Percentiles rank a stretch among this genome's conserved stretches.
These are phyloP conservation scores for Chymomyza amoena DNA, from an alignment of 2,888 invertebrate genomes.

Conservation along the genomic window DNA sequence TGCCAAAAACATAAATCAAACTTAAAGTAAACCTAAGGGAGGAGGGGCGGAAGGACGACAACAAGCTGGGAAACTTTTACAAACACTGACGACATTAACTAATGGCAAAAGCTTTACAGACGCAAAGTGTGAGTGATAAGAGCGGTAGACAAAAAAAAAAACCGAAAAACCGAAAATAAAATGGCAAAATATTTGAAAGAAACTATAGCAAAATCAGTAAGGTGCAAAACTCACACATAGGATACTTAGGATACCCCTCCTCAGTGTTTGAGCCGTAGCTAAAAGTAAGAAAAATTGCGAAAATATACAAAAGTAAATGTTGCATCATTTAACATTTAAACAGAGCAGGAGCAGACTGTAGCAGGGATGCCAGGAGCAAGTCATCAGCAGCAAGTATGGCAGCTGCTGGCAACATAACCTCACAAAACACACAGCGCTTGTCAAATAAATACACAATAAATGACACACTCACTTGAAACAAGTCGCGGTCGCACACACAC, in stretches of 20 bases:
- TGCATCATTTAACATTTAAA: conserved; percentile 56
- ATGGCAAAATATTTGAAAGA: background rate
- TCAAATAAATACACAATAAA: conserved; percentile 66
- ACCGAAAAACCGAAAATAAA: conserved; percentile 10
- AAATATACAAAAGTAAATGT: conserved; percentile 44
- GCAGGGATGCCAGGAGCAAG: background rate
- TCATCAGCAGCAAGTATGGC: conserved; percentile 1
- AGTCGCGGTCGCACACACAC: conserved; percentile 30
- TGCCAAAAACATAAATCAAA: conserved; percentile 56
- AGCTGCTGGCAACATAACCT: background rate
- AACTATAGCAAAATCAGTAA: conserved; percentile 32
- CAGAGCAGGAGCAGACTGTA: background rate
- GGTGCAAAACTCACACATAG: conserved; percentile 18
- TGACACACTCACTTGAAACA: conserved; percentile 55
- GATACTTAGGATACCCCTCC: background rate
- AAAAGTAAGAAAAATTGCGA: conserved; percentile 38
- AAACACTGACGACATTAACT: conserved; percentile 53
- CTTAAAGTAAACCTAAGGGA: conserved; percentile 44
- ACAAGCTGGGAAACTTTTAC: background rate
- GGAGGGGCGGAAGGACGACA: background rate
- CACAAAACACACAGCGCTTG: conserved; percentile 36
- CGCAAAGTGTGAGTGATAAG: conserved; percentile 24
- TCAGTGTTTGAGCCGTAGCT: background rate
- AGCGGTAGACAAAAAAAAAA: conserved; percentile 10
- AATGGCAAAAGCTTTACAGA: conserved; percentile 37